Base-by-base conservation (phyloP, 1,140 invertebrate genomes). In the Sminthurinus signatus region DNA sequence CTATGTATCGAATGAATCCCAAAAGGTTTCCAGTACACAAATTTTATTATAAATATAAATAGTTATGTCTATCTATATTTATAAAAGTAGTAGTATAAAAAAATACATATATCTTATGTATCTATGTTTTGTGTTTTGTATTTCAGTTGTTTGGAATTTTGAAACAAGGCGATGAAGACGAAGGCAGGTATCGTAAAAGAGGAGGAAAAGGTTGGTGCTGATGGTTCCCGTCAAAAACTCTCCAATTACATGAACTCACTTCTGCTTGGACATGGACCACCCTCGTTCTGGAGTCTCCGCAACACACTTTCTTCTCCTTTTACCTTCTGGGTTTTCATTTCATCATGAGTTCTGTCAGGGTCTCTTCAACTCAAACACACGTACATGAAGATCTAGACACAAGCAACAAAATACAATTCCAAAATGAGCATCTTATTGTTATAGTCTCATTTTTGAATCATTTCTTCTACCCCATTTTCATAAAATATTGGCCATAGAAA, bases 201-300 rank as follows among this genome's bases (percentile, higher is more conserved):
- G n/a, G n/a, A n/a, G n/a, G n/a, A n/a, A n/a, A n/a, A n/a, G n/a
- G n/a, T n/a, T n/a, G n/a, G n/a, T n/a, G n/a, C n/a, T n/a, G n/a
- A n/a, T n/a, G n/a, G n/a, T n/a, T 29, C 3, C 50, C 28, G 50
- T 52, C 50, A 52, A 15, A 52, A 52, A 52, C 8, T 52, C 50
- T 52, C 50, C 50, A 52, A 52, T 52, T 52, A 52, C 50, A 52
- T 52, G n/a, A n/a, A 52, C 50, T 52, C 50, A 28, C 8, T 52
- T 52, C 27, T 15, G 50, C 27, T 14, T 52, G 50, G 50, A 52
- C 23, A 52, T 3, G 50, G 50, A 52, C 50, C 50, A 52, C 50
- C 50, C 19, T n/a, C n/a, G n/a, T n/a, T n/a, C n/a, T 52, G 50
- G 50, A 52, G 12, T 52, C 50, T 29, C n/a, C 27, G 25, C 50